Evolutionary conservation across 2,113 vertebrate species (phyloP), one percentile per base, ranked within the genome.

Genomic region (Pluvianellus socialis): DNA sequence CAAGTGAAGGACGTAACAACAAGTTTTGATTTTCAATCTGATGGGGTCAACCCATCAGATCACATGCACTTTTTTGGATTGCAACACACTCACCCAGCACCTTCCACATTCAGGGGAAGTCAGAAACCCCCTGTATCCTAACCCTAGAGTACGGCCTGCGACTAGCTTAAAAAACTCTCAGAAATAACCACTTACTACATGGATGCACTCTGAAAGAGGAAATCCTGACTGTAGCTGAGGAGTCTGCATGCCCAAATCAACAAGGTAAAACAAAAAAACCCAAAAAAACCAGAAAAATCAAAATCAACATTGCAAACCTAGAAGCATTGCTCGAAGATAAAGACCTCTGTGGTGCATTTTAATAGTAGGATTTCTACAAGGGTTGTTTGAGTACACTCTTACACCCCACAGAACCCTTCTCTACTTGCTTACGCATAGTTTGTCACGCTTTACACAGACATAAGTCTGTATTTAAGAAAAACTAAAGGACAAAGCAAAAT

Each of bases 51-150:
- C 20, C 32, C 19, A 12, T 27, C 0, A 1, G 27, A 74, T 30
- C 1, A 1, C 0, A 14, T 6, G 28, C 4, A 24, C 7, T 16
- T 55, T 74, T 71, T 50, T 6, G 2, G 33, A 44, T 20, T 4
- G 23, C 38, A 40, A 33, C 45, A 47, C n/a, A 10, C 6, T 58
- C 14, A 21, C 9, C 6, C 35, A 28, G 30, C 6, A 1, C 30
- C 27, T 59, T 76, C 27, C 16, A 32, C 8, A 2, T 14, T 30
- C 32, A 35, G 5, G 16, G 10, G 2, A 74, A 76, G 44, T 32
- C 24, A 73, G 53, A 76, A 90, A 40, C 6, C 5, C 32, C 72
- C 77, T 50, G 22, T 26, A 56, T 33, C n/a, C 35, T 71, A 76
- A 30, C 6, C 13, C n/a, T 21, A 77, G 19, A 30, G 5, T 38